Evolutionary conservation across 53 echinoderm and acorn worm genomes (phyloP).

Genomic region (Astropecten irregularis): DNA sequence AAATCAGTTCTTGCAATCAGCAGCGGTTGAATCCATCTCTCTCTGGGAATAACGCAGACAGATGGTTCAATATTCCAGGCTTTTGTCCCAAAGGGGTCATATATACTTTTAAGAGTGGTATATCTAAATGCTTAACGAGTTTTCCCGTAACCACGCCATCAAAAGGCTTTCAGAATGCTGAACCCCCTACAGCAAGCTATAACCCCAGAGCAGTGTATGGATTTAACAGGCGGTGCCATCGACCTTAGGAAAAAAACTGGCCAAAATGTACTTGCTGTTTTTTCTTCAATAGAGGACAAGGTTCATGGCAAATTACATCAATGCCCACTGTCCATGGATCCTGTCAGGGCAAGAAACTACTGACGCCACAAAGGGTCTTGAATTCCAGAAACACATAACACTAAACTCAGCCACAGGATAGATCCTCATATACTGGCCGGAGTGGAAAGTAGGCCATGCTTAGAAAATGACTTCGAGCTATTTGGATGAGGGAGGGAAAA

Average conservation of each 20-base stretch:
- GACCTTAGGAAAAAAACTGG: slow-evolving; percentile 3
- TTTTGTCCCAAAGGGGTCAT: slow-evolving; percentile 17
- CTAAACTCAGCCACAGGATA: too few species aligned
- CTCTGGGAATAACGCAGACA: slow-evolving; percentile 6
- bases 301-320: neutral
- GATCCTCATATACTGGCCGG: too few species aligned
- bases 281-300: neutral
- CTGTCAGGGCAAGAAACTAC: too few species aligned
- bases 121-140: slow-evolving; percentile 27
- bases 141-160: neutral
- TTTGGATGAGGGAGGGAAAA: too few species aligned
- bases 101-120: neutral
- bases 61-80: slow-evolving; percentile 34
- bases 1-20: too few species aligned
- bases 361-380: too few species aligned
- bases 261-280: too few species aligned
- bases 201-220: neutral
- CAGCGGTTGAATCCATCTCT: too few species aligned
- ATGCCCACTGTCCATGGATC: neutral
- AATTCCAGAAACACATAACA: too few species aligned
- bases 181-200: too few species aligned
- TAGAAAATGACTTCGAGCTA: too few species aligned
- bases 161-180: neutral
- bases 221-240: slow-evolving; percentile 11
- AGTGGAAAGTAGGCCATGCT: too few species aligned